A percentile compares a stretch with the other conserved stretches of the same genome.
These are phyloP conservation scores for Thymallus thymallus DNA, from an alignment of 2,113 vertebrate species.

Conservation along the genomic window DNA sequence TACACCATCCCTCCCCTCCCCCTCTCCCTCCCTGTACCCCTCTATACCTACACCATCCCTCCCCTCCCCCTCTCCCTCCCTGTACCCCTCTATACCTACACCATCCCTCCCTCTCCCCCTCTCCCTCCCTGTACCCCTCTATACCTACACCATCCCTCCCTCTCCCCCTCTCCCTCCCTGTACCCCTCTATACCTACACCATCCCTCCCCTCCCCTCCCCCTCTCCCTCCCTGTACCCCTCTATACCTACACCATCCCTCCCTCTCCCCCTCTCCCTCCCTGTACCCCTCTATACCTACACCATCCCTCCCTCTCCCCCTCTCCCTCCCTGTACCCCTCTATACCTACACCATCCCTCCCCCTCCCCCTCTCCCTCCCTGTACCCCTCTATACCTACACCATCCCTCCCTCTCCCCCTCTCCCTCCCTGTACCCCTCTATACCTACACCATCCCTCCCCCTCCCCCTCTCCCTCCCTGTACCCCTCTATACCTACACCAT, in stretches of 20 bases:
- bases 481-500: too few relatives aligned
- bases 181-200: too few relatives aligned
- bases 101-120: conserved; percentile 53
- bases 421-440: not conserved
- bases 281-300: too few relatives aligned
- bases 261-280: conserved; percentile 57
- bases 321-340: too few relatives aligned
- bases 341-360: conserved; percentile 4
- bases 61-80: conserved; percentile 9
- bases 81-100: too few relatives aligned
- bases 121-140: not conserved
- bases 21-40: conserved; percentile 31
- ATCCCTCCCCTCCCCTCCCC: too few relatives aligned
- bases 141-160: too few relatives aligned
- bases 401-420: conserved; percentile 58
- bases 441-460: too few relatives aligned
- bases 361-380: conserved; percentile 53
- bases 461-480: not conserved
- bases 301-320: conserved; percentile 61
- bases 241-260: not conserved
- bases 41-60: conserved; percentile 17
- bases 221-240: not conserved
- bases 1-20: conserved; percentile 40
- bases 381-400: too few relatives aligned
- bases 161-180: conserved; percentile 32